Conservation (phyloP, 2,797 vertebrate species). For the Cirrhinus molitorella region DNA sequence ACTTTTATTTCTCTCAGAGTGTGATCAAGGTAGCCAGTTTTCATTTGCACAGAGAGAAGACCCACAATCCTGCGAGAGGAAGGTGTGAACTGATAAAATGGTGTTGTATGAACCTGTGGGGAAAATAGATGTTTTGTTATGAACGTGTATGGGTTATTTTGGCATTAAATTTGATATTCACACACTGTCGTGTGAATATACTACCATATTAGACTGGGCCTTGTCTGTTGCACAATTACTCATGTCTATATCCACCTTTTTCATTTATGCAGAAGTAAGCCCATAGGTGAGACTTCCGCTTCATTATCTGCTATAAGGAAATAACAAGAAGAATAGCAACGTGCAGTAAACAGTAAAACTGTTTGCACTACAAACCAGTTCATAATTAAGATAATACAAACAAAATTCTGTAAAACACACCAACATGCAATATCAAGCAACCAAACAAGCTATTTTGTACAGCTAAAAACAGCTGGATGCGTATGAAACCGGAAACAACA, state of each 20-base stretch:
- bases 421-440: too few species aligned
- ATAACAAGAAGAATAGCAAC: too few species aligned
- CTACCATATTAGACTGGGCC: not conserved
- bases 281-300: too few species aligned
- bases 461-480: too few species aligned
- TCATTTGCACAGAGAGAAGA: slow-evolving; percentile 30
- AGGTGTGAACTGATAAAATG: slow-evolving; percentile 40
- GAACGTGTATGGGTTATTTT: not conserved
- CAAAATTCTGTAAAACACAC: too few species aligned
- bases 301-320: too few species aligned
- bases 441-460: too few species aligned
- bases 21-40: slow-evolving; percentile 47
- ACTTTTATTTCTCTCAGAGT: slow-evolving; percentile 36
- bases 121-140: slow-evolving; percentile 32
- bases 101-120: slow-evolving; percentile 13
- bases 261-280: too few species aligned
- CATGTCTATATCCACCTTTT: not conserved
- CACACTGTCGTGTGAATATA: not conserved
- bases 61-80: slow-evolving; percentile 6
- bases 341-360: too few species aligned
- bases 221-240: not conserved
- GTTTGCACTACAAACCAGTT: too few species aligned
- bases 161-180: not conserved
- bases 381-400: too few species aligned
- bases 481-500: too few species aligned